A percentile compares a stretch with the other conserved stretches of the same genome.
These are phyloP conservation scores for Columba guinea DNA, from an alignment of 2,797 vertebrate species.

Conservation along the genomic window DNA sequence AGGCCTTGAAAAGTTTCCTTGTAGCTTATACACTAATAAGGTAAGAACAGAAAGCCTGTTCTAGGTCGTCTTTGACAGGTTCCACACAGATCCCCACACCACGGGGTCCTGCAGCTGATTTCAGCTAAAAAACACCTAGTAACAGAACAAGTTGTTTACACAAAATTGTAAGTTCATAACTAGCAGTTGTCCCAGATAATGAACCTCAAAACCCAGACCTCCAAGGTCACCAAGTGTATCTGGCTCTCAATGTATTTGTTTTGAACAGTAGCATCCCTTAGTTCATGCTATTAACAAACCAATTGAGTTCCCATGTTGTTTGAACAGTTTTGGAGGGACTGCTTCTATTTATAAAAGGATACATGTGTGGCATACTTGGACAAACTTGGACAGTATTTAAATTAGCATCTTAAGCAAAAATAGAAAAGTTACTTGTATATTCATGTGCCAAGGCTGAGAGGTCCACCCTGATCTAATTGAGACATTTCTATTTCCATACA, in stretches of 20 bases:
- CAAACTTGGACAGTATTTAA: neutral
- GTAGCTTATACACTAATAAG: neutral
- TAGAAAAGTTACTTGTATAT: neutral
- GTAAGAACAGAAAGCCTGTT: neutral
- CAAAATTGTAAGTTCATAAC: neutral
- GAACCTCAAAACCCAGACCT: neutral
- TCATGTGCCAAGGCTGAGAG: neutral
- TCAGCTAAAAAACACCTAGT: neutral
- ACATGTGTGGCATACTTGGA: neutral
- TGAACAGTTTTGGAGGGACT: neutral
- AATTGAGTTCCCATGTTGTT: neutral
- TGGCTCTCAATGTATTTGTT: neutral
- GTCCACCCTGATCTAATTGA: neutral
- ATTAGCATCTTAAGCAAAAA: neutral
- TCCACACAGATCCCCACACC: neutral
- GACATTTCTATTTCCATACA: slow-evolving; percentile 4
- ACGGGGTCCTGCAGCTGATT: neutral
- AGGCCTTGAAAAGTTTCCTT: neutral
- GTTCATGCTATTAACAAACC: neutral
- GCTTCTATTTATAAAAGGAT: slow-evolving; percentile 28
- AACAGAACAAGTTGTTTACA: neutral
- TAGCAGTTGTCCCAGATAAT: neutral
- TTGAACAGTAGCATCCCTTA: neutral
- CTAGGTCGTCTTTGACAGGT: neutral
- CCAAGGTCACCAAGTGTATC: neutral